phyloP scores from a whole-genome alignment of 2,888 invertebrate genomes.

The Troides oblongomaculatus region DNA sequence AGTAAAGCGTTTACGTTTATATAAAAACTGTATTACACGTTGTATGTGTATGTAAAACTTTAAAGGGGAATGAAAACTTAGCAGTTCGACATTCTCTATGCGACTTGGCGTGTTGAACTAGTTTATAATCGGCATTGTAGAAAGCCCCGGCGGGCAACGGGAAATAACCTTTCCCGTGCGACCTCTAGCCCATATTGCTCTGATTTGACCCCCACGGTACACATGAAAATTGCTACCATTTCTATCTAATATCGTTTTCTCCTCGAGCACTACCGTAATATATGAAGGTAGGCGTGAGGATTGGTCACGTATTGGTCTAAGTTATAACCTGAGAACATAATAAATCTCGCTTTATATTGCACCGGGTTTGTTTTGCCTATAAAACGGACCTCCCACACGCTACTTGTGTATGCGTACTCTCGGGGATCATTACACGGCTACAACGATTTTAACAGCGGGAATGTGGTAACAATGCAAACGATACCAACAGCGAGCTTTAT shows the following conservation, averaged over 20 bases:
- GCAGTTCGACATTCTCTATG: slow-evolving; percentile 40
- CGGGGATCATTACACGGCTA: slow-evolving; percentile 19
- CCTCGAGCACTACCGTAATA: slow-evolving; percentile 45
- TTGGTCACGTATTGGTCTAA: slow-evolving; percentile 75
- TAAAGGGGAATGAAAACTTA: slow-evolving; percentile 35
- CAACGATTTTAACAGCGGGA: slow-evolving; percentile 19
- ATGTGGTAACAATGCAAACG: slow-evolving; percentile 13
- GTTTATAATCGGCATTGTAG: slow-evolving; percentile 62
- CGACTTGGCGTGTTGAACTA: slow-evolving; percentile 57
- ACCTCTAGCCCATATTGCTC: slow-evolving; percentile 65
- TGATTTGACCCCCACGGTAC: slow-evolving; percentile 62
- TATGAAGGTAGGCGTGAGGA: slow-evolving; percentile 65
- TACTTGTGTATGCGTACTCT: slow-evolving; percentile 37
- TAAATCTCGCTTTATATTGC: slow-evolving; percentile 63
- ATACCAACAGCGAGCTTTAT: slow-evolving; percentile 7
- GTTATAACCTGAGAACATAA: slow-evolving; percentile 67
- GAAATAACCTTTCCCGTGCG: slow-evolving; percentile 67
- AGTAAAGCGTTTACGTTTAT: slow-evolving; percentile 22
- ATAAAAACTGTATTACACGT: slow-evolving; percentile 3
- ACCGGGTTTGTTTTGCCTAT: slow-evolving; percentile 43
- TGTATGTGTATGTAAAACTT: slow-evolving; percentile 13
- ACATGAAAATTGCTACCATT: slow-evolving; percentile 67
- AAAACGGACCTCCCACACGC: slow-evolving; percentile 56
- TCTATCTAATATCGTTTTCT: slow-evolving; percentile 53
- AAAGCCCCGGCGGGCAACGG: slow-evolving; percentile 66